Evolutionary conservation across 2,888 invertebrate genomes (phyloP), one percentile per base, ranked within the genome.

Genomic region (Andrena marginata): DNA sequence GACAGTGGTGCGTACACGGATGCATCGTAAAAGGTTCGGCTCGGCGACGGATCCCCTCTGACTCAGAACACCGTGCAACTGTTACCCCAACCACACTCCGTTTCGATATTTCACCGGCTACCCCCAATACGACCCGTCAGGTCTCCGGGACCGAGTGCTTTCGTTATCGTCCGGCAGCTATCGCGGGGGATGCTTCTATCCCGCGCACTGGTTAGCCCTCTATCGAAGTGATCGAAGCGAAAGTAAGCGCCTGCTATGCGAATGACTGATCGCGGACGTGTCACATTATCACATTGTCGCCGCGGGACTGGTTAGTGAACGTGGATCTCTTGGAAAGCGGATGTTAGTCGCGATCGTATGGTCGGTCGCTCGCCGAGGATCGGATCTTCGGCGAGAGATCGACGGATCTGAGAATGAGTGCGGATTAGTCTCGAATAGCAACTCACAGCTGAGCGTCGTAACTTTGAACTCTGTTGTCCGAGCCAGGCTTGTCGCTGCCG

Each of bases 31-130:
- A 26, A 23, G 49, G 16, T 42, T 64, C 29, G 29, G 59, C 35
- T 48, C 20, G 35, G 31, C 31, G 42, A 51, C 42, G 51, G 35
- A 65, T 64, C 60, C 20, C 54, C 26, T 29, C 65, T 73, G 35
- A 20, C 51, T 74, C 51, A 23, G 26, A 77, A 78, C 80, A 80
- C 20, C 88, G 88, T 88, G 88, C 88, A 87, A 75, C 65, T 79
- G 20, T 59, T 82, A 84, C 75, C 56, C 73, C 75, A 82, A 88
- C 64, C 62, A 82, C 23, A 74, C 65, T 59, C 29, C 31, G 35
- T 48, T 56, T 42, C 68, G 13, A 63, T 48, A 23, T 63, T 31
- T 59, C 49, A 2, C 16, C 63, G 63, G 3, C 56, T 67, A 20
- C 60, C 76, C 31, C 51, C 26, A 13, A 23, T 26, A 51, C 16